Conservation (phyloP, 1,140 invertebrate genomes). For the Onthophagus taurus region DNA sequence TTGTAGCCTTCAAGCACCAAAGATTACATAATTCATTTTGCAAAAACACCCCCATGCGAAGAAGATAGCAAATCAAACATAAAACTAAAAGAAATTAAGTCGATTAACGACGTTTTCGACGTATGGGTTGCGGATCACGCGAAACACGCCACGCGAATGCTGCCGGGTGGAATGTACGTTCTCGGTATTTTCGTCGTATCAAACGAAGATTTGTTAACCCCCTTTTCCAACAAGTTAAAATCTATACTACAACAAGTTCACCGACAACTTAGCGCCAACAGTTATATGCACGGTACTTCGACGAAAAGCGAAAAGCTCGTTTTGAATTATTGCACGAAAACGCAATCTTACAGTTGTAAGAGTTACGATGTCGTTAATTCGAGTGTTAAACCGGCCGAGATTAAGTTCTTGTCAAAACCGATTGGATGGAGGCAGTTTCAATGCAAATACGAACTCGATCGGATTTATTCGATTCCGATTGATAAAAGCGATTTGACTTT, state of each 20-base stretch:
- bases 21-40: conserved; percentile 63
- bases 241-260: conserved; percentile 45
- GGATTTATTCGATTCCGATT: conserved; percentile 24
- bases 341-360: conserved; percentile 38
- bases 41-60: conserved; percentile 53
- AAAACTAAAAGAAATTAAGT: conserved; percentile 26
- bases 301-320: conserved; percentile 40
- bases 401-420: conserved; percentile 52
- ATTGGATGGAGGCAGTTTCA: conserved; percentile 62
- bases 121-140: conserved; percentile 60
- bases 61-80: conserved; percentile 30
- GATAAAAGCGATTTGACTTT: conserved; percentile 23
- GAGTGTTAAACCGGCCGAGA: conserved; percentile 47
- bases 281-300: conserved; percentile 48
- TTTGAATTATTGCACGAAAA: conserved; percentile 43
- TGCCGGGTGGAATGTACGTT: conserved; percentile 71
- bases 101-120: conserved; percentile 43
- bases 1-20: conserved; percentile 48
- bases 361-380: conserved; percentile 38
- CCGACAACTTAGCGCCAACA: conserved; percentile 44
- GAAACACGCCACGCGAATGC: conserved; percentile 65
- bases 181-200: conserved; percentile 53
- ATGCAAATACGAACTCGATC: conserved; percentile 58
- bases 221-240: conserved; percentile 44
- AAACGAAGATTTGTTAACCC: conserved; percentile 52